A percentile compares a stretch with the other conserved stretches of the same genome.
Conservation (phyloP, 2,113 vertebrate species). For the Phrynocephalus versicolor region DNA sequence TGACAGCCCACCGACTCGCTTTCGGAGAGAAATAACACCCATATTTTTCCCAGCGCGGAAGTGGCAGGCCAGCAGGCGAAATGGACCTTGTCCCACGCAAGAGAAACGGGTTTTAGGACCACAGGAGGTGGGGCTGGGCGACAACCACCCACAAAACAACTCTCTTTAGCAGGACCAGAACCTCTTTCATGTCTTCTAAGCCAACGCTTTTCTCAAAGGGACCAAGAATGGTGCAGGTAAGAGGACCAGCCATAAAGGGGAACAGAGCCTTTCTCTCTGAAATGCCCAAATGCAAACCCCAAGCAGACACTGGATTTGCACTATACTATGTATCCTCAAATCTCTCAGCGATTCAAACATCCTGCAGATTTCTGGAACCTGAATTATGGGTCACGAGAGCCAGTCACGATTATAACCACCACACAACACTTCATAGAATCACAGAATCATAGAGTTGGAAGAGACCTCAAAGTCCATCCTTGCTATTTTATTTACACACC, state of each 20-base stretch:
- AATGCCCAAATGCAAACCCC: no score
- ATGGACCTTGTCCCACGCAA: conserved; percentile 37
- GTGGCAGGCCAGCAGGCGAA: conserved; percentile 50
- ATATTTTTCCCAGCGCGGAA: conserved; percentile 55
- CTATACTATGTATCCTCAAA: not conserved
- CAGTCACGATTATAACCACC: no score
- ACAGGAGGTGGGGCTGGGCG: conserved; percentile 41
- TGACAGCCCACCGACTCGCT: conserved; percentile 31
- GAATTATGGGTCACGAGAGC: not conserved
- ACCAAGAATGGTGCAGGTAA: no score
- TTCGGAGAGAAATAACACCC: conserved; percentile 61
- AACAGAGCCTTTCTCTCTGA: no score
- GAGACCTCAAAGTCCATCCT: no score
- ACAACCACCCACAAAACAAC: conserved; percentile 46
- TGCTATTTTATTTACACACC: not conserved
- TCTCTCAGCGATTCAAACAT: not conserved
- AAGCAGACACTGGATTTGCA: no score
- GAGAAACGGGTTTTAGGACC: conserved; percentile 27
- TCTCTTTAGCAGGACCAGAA: not conserved
- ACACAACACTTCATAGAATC: no score
- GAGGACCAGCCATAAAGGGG: no score
- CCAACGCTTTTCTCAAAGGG: no score
- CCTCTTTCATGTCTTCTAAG: conserved; percentile 46
- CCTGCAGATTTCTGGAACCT: not conserved
- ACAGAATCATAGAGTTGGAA: no score